A percentile compares a stretch with the other conserved stretches of the same genome.
Evolutionary conservation across 2,888 invertebrate species (phyloP).

Genomic region (Eupithecia centaureata): DNA sequence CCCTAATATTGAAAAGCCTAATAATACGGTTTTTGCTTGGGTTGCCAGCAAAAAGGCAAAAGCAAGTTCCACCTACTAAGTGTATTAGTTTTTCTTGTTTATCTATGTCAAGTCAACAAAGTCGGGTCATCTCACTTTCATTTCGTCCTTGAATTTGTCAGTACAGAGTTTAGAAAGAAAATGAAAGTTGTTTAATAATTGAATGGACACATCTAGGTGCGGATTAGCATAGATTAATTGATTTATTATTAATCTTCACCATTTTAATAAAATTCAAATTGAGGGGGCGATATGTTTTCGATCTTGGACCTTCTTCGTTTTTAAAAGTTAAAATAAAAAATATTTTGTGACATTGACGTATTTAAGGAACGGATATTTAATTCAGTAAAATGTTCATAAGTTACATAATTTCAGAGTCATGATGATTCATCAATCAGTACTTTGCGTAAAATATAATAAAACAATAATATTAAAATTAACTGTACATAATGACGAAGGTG

Average conservation of each 20-base stretch:
- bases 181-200: constrained; percentile 68
- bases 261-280: constrained; percentile 8
- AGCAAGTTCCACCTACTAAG: constrained; percentile 13
- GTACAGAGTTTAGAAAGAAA: constrained; percentile 61
- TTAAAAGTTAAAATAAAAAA: not conserved
- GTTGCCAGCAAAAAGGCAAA: constrained; percentile 13
- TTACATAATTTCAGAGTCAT: constrained; percentile 1
- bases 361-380: not conserved
- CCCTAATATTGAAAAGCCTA: not conserved
- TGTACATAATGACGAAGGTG: constrained; percentile 6
- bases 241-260: constrained; percentile 19
- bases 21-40: not conserved
- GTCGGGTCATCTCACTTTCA: constrained; percentile 65
- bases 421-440: constrained; percentile 6
- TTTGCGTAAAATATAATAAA: constrained; percentile 10
- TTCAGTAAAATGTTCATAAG: not conserved
- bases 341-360: not conserved
- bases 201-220: constrained; percentile 53
- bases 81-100: constrained; percentile 10
- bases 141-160: constrained; percentile 61
- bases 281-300: not conserved
- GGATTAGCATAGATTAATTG: constrained; percentile 50
- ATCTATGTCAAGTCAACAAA: constrained; percentile 66
- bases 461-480: constrained; percentile 4
- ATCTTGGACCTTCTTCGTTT: not conserved